Conservation (phyloP, 1,140 invertebrate genomes). For the Drosophila paulistorum region DNA sequence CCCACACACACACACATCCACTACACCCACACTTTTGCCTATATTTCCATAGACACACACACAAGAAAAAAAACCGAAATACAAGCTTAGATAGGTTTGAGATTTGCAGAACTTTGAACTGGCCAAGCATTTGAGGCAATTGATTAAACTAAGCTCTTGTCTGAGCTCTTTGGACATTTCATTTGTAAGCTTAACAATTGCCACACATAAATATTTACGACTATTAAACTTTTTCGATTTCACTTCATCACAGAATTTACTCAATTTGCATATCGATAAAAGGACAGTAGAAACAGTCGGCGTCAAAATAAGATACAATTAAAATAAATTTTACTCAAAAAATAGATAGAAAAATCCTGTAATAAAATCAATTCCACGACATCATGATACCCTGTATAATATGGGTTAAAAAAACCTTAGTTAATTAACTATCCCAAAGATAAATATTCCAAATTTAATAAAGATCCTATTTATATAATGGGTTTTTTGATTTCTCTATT, state of each 20-base stretch:
- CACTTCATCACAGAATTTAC: constrained; percentile 19
- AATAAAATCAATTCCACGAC: background rate
- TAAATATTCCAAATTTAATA: no score
- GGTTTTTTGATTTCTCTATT: background rate
- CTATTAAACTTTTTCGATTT: constrained; percentile 76
- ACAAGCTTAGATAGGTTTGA: constrained; percentile 1
- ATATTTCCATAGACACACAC: background rate
- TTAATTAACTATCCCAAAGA: no score
- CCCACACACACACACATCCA: constrained; percentile 1
- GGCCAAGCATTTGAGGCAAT: constrained; percentile 16
- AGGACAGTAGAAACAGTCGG: background rate
- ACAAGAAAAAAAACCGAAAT: constrained; percentile 1
- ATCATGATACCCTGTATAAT: background rate
- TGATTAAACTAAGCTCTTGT: constrained; percentile 51
- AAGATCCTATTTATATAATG: no score
- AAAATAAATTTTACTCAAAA: constrained; percentile 69
- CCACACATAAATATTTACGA: constrained; percentile 76
- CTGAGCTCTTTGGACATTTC: constrained; percentile 51
- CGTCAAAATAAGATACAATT: constrained; percentile 55
- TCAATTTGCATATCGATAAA: constrained; percentile 73
- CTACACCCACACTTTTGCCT: background rate
- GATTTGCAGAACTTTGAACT: constrained; percentile 38
- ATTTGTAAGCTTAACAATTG: constrained; percentile 61
- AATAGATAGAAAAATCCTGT: background rate
- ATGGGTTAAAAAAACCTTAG: no score